Base-by-base conservation (phyloP, 2,888 invertebrate species). In the Chelonus formosanus region DNA sequence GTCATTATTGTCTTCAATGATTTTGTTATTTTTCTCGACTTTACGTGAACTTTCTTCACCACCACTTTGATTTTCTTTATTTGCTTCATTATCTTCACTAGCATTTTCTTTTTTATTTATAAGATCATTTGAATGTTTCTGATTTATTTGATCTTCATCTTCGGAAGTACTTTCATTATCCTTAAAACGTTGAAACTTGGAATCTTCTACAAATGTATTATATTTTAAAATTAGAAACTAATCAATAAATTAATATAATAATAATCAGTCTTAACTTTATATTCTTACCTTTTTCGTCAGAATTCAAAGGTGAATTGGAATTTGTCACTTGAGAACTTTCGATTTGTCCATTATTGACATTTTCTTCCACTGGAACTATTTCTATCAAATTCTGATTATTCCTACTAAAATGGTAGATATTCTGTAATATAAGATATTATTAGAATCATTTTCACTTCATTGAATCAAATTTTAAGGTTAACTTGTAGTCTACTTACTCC, bases 151-250 rank as follows among this genome's bases (percentile, higher is more conserved):
- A 45, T 81, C 80, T 8, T 82, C 82, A 5, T 82, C 82, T 3
- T 83, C 85, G 0, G 86, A 86, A 62, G 82, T 80, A 71, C 86
- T 86, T 0, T 85, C 84, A 67, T 84, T 83, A 64, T 86, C 84
- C 62, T 79, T 80, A 70, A 86, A 87, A 31, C 87, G 83, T 74
- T 85, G 86, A 75, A 88, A 88, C 77, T 88, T 87, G 34, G 84
- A 79, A 48, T 75, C 75, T 59, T 78, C 80, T 80, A 63, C 43
- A 74, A 20, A 20, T 20, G 2, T 20, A 2, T 20, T 20, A 20
- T 20, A 20, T 20, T 20, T 20, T 20, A 20, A 20, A 20, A 20
- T 20, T 20, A 20, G 20, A 20, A 20, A 20, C 2, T 74, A 44
- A 10, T 44, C 34, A 53, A 32, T 20, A 75, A 71, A 65, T 44